Evolutionary conservation across 2,797 vertebrate species (phyloP), one percentile per base, ranked within the genome.

Genomic region (Sebastes itinus): DNA sequence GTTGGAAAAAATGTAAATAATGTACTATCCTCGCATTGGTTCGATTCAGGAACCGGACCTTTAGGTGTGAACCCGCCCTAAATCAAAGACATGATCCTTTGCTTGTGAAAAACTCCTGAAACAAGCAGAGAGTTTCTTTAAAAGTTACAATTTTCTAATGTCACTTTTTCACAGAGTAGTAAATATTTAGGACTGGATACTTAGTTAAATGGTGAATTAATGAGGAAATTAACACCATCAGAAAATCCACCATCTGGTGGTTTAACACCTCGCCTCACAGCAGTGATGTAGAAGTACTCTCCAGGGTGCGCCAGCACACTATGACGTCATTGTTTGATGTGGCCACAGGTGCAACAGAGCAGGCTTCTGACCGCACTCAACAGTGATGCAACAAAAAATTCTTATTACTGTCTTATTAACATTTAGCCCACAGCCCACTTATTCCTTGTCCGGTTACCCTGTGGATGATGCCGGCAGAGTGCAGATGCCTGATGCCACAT

Each of bases 401-500:
- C 8, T 1, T n/a, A 20, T 32, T 18, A 10, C 25, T 23, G 18
- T 9, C 3, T 30, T 16, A 28, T 28, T 4, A 60, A 16, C 20
- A 49, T 68, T 33, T 7, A 49, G 13, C 2, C n/a, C 16, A 61
- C 61, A 66, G 54, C 46, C 62, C 20, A 56, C 2, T 27, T 20
- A 11, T 2, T 27, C 5, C 6, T 30, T 22, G 13, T n/a, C 42
- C 33, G 92, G 35, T 76, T 95, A 99, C 98, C 96, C 98, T 97
- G 91, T 99, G 98, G 89, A 99, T 99, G 91, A 99, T 99, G 85
- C 98, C 98, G 83, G 97, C 98, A 72, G 98, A 99, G 94, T 99
- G 98, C 33, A 99, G 96, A 87, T 99, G 98, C 83, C 98, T 96
- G 93, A 99, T 99, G 84, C 98, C 98, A 95, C 98, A 99, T 28